Evolutionary conservation across 2,797 vertebrate species (phyloP).

Genomic region (Oophaga sylvatica): DNA sequence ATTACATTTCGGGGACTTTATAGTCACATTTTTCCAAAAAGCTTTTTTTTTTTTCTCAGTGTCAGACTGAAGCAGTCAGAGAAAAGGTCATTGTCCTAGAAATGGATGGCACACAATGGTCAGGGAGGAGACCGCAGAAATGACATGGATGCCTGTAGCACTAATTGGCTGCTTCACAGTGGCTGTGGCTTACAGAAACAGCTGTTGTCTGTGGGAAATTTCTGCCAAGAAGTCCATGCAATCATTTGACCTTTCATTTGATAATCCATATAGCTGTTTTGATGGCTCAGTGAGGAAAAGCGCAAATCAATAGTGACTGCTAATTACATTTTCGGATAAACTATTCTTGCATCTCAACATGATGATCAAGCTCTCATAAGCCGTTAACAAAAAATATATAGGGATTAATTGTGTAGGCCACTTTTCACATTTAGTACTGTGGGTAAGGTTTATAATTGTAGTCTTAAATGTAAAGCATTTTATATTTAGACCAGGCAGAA

Average conservation of each 20-base stretch:
- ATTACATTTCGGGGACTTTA: not conserved
- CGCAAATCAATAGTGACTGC: not conserved
- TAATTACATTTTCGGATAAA: not conserved
- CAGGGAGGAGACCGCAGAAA: not conserved
- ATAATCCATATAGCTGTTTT: constrained; percentile 6
- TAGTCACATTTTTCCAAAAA: not conserved
- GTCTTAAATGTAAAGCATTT: too few species aligned
- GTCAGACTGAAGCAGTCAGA: not conserved
- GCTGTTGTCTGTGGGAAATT: constrained; percentile 9
- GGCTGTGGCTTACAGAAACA: not conserved
- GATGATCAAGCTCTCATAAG: not conserved
- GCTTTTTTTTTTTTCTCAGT: not conserved
- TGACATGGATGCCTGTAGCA: not conserved
- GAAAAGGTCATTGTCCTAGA: not conserved
- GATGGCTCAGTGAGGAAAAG: not conserved
- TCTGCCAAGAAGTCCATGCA: not conserved
- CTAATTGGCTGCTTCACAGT: not conserved
- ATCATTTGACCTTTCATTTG: not conserved
- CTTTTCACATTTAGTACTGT: too few species aligned
- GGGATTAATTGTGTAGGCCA: not conserved
- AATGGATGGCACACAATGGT: not conserved
- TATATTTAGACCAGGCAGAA: too few species aligned
- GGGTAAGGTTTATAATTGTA: too few species aligned
- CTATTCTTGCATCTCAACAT: not conserved
- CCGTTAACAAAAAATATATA: not conserved